Evolutionary conservation across 2,888 invertebrate species (phyloP).

Genomic region (Brenthis hecate): DNA sequence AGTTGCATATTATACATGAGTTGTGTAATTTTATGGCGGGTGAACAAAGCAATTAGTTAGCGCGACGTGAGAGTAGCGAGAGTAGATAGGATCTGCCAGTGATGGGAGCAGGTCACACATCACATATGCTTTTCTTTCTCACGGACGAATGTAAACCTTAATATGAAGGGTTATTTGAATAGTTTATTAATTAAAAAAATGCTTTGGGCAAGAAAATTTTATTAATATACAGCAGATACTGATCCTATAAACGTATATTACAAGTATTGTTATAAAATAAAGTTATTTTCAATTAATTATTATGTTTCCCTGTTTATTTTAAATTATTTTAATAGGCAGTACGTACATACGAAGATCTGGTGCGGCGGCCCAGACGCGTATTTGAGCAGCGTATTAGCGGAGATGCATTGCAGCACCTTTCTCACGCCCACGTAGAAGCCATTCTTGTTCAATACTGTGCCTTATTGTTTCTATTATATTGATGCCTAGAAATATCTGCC

Average conservation of each 20-base stretch:
- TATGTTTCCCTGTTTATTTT: slow-evolving; percentile 21
- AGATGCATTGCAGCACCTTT: slow-evolving; percentile 60
- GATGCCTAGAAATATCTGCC: background rate
- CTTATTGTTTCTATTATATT: slow-evolving; percentile 45
- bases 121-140: slow-evolving; percentile 42
- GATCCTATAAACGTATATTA: too few species aligned
- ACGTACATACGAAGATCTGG: slow-evolving; percentile 35
- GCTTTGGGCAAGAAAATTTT: too few species aligned
- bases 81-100: slow-evolving; percentile 49
- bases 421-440: slow-evolving; percentile 68
- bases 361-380: slow-evolving; percentile 49
- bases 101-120: slow-evolving; percentile 42
- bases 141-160: slow-evolving; percentile 34
- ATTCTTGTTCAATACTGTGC: slow-evolving; percentile 61
- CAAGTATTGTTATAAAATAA: too few species aligned
- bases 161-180: slow-evolving; percentile 9
- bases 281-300: too few species aligned
- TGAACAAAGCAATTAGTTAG: slow-evolving; percentile 70
- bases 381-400: slow-evolving; percentile 70
- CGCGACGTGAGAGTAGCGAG: slow-evolving; percentile 65
- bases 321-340: slow-evolving; percentile 29
- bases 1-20: slow-evolving; percentile 55
- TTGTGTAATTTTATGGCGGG: slow-evolving; percentile 71
- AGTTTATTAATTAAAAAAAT: background rate
- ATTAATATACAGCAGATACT: too few species aligned